Base-by-base conservation (phyloP, 1,140 invertebrate genomes). In the Trypoxylus dichotomus region DNA sequence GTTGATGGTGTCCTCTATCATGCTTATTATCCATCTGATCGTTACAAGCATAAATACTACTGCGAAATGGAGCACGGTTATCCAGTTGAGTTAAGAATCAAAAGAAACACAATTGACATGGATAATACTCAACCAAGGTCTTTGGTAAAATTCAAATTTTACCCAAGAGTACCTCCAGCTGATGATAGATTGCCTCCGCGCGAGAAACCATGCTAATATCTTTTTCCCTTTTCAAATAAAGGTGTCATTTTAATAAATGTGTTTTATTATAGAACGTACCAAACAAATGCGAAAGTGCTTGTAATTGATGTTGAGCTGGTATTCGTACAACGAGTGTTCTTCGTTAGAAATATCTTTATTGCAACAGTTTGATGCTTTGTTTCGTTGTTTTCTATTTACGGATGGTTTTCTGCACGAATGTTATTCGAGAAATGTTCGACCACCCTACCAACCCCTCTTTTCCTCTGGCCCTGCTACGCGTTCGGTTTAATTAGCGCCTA, bases 1-100 rank as follows among this genome's bases (percentile, higher is more conserved):
- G 87, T 89, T 0, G 88, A 90, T 84, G 86, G 84, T 0, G 80
- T 85, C 19, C 83, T 87, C n/a, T 80, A 87, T 41, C 85, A 88
- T 3, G 90, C 89, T 1, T 88, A 87, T 80, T 89, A 90, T 79
- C 86, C 87, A 3, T 58, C 72, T 0, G 82, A 85, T 80, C 79
- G 79, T 71, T 85, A 82, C 76, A 84, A 83, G 54, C 80, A 83
- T 15, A 80, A 78, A 60, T 82, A 82, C 58, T 85, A 85, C 74
- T 81, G 78, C 15, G 80, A 82, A 10, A 78, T 81, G 77, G 79
- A 82, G 29, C 78, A 84, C 24, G 82, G 80, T 7, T 83, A 79
- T 78, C 79, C 84, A 3, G 77, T 81, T 8, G 80, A 82, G 73
- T 78, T 85, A 47, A 82, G 80, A 54, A 85, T 85, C 10, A 82